phyloP scores from a whole-genome alignment of 2,888 invertebrate species.

The Allolobophora icterica region DNA sequence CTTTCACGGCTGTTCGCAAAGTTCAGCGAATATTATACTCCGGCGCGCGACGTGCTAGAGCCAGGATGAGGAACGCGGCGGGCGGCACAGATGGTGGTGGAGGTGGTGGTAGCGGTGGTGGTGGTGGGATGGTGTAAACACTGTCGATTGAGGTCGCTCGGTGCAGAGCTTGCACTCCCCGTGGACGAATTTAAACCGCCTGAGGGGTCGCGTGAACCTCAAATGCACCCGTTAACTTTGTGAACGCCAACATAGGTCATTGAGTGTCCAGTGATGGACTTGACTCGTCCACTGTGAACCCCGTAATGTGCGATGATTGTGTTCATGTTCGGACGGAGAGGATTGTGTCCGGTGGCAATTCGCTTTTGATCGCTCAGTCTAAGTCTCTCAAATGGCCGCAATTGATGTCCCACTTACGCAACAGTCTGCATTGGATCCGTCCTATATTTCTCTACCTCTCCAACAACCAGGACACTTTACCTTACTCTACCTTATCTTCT shows the following conservation, averaged over 20 bases:
- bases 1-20: neutral
- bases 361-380: neutral
- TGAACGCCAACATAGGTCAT: neutral
- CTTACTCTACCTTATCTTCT: neutral
- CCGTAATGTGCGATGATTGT: neutral
- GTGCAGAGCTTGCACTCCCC: neutral
- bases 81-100: conserved; percentile 14
- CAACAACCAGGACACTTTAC: too few species aligned
- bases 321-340: neutral
- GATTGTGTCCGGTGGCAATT: neutral
- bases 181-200: neutral
- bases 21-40: neutral
- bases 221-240: neutral
- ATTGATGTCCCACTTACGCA: too few species aligned
- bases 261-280: neutral
- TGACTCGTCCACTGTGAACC: too few species aligned
- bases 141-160: neutral
- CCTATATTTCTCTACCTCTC: too few species aligned
- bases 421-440: too few species aligned
- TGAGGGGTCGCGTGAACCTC: neutral
- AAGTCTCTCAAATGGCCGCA: too few species aligned
- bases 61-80: neutral
- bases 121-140: neutral
- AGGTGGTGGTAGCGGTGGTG: neutral
- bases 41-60: neutral